Percentiles rank a stretch among this genome's conserved stretches.
Evolutionary conservation across 2,888 invertebrate genomes (phyloP).

Genomic region (Sminthurinus aureus): DNA sequence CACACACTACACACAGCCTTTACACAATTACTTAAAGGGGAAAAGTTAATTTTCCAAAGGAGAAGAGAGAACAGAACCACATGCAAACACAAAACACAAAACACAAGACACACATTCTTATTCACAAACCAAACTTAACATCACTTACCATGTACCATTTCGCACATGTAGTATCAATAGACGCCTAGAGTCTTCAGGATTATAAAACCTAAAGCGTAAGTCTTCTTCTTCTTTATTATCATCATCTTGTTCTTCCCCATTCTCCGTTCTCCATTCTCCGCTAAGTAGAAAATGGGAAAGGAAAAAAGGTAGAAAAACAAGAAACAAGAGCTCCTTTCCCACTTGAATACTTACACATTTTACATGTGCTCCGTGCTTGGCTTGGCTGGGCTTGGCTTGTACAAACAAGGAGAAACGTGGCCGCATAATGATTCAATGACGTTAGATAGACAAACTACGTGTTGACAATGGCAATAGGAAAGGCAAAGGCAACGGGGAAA

Average conservation of each 20-base stretch:
- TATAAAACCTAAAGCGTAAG: too few species aligned
- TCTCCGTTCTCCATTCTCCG: background rate
- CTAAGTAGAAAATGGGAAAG: background rate
- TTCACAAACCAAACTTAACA: too few species aligned
- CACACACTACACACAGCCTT: background rate
- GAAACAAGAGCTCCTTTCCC: background rate
- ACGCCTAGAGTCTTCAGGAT: too few species aligned
- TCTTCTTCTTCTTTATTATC: background rate
- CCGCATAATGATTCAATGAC: constrained; percentile 13
- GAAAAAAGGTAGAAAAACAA: background rate
- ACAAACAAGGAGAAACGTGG: constrained; percentile 12
- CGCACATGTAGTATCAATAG: too few species aligned
- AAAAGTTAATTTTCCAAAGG: background rate
- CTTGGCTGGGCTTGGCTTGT: too few species aligned
- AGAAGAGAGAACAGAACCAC: too few species aligned
- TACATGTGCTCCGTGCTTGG: too few species aligned
- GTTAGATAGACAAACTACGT: constrained; percentile 1
- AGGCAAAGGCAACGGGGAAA: background rate
- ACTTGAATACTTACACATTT: background rate
- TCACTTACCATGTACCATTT: too few species aligned
- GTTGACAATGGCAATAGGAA: background rate
- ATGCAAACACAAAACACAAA: too few species aligned
- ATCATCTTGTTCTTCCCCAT: background rate
- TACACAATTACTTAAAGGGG: constrained; percentile 8
- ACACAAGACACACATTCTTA: too few species aligned